Evolutionary conservation across 2,888 invertebrate genomes (phyloP).

Genomic region (Hyposoter dolosus): DNA sequence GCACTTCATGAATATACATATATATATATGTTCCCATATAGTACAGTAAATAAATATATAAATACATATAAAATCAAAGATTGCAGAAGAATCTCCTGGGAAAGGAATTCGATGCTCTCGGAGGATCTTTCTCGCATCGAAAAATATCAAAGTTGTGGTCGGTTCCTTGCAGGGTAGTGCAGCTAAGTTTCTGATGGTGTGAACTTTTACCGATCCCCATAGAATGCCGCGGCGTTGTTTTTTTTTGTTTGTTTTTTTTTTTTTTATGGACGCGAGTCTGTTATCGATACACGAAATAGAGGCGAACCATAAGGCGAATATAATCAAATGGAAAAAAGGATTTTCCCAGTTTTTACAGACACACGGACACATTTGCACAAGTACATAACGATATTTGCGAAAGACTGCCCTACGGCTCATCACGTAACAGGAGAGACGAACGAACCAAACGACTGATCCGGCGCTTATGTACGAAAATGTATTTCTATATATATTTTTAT

Average conservation of each 20-base stretch:
- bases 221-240: conserved; percentile 29
- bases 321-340: conserved; percentile 35
- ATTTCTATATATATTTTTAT: neutral
- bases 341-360: conserved; percentile 48
- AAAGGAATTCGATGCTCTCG: conserved; percentile 67
- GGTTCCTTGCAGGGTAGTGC: conserved; percentile 7
- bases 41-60: conserved; percentile 7
- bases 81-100: conserved; percentile 66
- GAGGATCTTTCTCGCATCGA: conserved; percentile 42
- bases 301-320: conserved; percentile 23
- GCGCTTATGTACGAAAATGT: conserved; percentile 35
- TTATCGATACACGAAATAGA: conserved; percentile 13
- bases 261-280: conserved; percentile 11
- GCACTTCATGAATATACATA: conserved; percentile 8
- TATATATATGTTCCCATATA: neutral
- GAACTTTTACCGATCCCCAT: conserved; percentile 43
- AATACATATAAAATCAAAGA: conserved; percentile 52
- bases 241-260: conserved; percentile 11
- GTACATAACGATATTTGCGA: conserved; percentile 65
- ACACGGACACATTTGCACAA: conserved; percentile 7
- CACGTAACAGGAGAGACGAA: conserved; percentile 72
- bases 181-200: conserved; percentile 40
- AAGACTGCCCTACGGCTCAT: conserved; percentile 71
- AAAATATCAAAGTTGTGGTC: conserved; percentile 38
- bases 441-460: conserved; percentile 62